Conservation (phyloP, 2,113 vertebrate species). For the Theristicus caerulescens region DNA sequence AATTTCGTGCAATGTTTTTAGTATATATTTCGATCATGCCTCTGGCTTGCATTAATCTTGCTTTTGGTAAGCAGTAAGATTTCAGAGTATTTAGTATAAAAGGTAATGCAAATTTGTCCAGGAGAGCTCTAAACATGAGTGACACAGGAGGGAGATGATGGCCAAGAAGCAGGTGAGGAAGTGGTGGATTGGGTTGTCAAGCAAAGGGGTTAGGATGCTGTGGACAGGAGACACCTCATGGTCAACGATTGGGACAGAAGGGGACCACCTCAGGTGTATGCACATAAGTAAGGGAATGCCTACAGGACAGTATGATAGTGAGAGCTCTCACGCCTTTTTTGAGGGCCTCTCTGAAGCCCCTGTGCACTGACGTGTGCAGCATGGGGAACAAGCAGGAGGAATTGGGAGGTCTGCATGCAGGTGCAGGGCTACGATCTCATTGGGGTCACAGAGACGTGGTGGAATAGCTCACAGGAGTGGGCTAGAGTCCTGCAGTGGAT, state of each 20-base stretch:
- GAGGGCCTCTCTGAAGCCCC: background rate
- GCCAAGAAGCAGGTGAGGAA: background rate
- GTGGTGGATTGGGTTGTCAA: background rate
- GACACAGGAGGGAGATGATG: background rate
- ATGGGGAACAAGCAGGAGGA: background rate
- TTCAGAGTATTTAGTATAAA: background rate
- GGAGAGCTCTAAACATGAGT: background rate
- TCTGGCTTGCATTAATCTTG: background rate
- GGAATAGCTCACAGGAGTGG: background rate
- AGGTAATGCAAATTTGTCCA: background rate
- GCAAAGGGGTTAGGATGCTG: background rate
- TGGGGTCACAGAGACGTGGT: background rate
- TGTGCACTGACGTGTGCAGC: background rate
- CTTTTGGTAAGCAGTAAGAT: background rate
- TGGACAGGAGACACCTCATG: background rate
- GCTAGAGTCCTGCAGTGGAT: background rate
- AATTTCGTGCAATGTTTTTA: background rate
- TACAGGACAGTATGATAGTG: rapidly evolving
- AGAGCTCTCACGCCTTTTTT: background rate
- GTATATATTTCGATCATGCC: background rate
- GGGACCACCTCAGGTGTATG: background rate
- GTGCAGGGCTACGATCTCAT: background rate
- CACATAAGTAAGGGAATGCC: background rate
- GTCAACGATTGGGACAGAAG: background rate
- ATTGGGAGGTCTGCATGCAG: background rate